Conservation (phyloP, 2,113 vertebrate species). For the Chelonoidis abingdonii region DNA sequence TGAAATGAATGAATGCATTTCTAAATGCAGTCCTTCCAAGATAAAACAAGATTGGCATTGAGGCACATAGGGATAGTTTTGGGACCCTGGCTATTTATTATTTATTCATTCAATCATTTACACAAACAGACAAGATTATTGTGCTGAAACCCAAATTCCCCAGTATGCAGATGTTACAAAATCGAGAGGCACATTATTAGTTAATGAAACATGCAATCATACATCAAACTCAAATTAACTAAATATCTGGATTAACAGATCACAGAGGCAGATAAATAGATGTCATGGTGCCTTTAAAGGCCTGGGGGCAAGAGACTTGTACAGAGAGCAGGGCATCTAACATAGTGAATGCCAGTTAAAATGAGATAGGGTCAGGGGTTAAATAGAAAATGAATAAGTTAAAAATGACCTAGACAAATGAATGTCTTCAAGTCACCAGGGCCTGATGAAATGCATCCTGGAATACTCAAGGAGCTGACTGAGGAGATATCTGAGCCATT, state of each 20-base stretch:
- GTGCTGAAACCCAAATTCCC: conserved; percentile 37
- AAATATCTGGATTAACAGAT: conserved; percentile 14
- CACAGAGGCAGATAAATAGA: conserved; percentile 15
- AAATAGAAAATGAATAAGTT: too few relatives aligned
- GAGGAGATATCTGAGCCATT: too few relatives aligned
- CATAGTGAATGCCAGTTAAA: too few relatives aligned
- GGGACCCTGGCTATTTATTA: conserved; percentile 1
- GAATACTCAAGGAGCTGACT: too few relatives aligned
- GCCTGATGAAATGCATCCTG: too few relatives aligned
- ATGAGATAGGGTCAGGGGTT: too few relatives aligned
- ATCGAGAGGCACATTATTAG: neutral
- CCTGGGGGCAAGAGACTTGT: neutral
- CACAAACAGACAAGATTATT: conserved; percentile 24
- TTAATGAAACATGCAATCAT: conserved; percentile 12
- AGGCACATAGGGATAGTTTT: neutral
- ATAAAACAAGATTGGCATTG: conserved; percentile 31
- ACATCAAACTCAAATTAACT: conserved; percentile 33
- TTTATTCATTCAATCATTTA: conserved; percentile 62
- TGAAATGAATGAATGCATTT: conserved; percentile 55
- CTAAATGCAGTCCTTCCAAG: conserved; percentile 58
- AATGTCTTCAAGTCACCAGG: too few relatives aligned
- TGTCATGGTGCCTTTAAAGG: neutral
- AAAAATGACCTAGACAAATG: too few relatives aligned
- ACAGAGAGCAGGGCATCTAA: neutral
- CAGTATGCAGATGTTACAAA: conserved; percentile 18